phyloP scores from a whole-genome alignment of 2,113 vertebrate genomes.

The Hystrix cristata region DNA sequence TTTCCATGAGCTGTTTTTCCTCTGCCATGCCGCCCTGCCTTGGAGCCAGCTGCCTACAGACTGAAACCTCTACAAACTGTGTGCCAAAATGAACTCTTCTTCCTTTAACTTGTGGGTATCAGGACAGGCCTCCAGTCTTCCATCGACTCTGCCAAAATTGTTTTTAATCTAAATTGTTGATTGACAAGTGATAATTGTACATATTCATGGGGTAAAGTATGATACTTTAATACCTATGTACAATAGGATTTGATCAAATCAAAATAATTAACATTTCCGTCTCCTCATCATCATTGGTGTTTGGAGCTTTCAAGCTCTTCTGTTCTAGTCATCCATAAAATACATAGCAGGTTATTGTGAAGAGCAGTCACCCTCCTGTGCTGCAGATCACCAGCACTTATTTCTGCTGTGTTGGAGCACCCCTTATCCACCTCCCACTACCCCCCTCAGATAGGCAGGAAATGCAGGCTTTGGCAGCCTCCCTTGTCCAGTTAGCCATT shows the following conservation, averaged over 20 bases:
- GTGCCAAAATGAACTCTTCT: background rate
- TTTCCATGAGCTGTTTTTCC: background rate
- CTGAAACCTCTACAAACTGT: background rate
- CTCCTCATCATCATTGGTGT: background rate
- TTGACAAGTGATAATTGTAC: background rate
- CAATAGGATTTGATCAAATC: background rate
- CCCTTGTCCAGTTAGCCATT: slow-evolving; percentile 85
- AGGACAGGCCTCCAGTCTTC: slow-evolving; percentile 73
- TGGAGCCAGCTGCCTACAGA: background rate
- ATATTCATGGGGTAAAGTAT: background rate
- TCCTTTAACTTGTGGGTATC: background rate
- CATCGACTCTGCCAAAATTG: slow-evolving; percentile 84
- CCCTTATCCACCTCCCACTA: rapidly evolving
- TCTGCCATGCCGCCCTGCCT: background rate
- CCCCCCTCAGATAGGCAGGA: no score
- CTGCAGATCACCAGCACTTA: background rate
- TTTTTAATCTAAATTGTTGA: background rate
- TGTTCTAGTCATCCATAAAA: background rate
- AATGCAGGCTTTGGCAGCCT: slow-evolving; percentile 24
- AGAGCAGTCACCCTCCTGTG: background rate
- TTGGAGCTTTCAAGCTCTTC: background rate
- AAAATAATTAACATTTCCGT: background rate
- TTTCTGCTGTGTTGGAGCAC: background rate
- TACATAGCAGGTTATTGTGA: background rate
- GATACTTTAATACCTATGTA: background rate